These are phyloP conservation scores for Atopsyche davidsoni DNA, from an alignment of 1,140 invertebrate species.

Conservation along the genomic window DNA sequence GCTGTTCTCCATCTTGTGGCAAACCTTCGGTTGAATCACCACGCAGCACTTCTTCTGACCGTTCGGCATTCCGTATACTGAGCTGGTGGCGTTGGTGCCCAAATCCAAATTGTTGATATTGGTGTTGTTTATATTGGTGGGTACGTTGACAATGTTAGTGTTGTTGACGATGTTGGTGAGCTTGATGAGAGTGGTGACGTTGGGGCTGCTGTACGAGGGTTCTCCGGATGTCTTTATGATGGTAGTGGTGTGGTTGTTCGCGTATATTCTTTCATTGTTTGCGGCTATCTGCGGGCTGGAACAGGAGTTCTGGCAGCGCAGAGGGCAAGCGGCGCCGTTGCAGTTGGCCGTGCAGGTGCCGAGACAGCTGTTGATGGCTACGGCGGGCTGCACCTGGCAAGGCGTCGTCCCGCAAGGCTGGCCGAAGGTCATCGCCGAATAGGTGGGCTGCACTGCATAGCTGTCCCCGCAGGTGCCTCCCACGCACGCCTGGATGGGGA, in stretches of 20 bases:
- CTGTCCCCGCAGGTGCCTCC: not conserved
- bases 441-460: not conserved
- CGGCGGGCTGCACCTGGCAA: not conserved
- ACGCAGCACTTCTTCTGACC: slow-evolving; percentile 19
- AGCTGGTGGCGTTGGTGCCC: slow-evolving; percentile 10
- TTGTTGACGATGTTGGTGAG: slow-evolving; percentile 29
- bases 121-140: slow-evolving; percentile 27
- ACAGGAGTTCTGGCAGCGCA: slow-evolving; percentile 13
- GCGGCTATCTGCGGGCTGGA: not conserved
- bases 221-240: not conserved
- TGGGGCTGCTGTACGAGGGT: slow-evolving; percentile 10
- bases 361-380: slow-evolving; percentile 6
- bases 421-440: not conserved
- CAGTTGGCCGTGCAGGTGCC: slow-evolving; percentile 5
- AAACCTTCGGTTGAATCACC: slow-evolving; percentile 27
- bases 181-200: slow-evolving; percentile 27
- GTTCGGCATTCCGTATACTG: not conserved
- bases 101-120: slow-evolving; percentile 28
- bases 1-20: slow-evolving; percentile 8
- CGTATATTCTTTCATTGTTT: not conserved
- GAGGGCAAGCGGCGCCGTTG: slow-evolving; percentile 4
- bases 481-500: not conserved
- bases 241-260: not conserved
- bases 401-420: not conserved
- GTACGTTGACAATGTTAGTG: slow-evolving; percentile 27